Percentiles rank a stretch among this genome's conserved stretches.
Evolutionary conservation across 1,140 invertebrate species (phyloP).

Genomic region (Drosophila serrata): DNA sequence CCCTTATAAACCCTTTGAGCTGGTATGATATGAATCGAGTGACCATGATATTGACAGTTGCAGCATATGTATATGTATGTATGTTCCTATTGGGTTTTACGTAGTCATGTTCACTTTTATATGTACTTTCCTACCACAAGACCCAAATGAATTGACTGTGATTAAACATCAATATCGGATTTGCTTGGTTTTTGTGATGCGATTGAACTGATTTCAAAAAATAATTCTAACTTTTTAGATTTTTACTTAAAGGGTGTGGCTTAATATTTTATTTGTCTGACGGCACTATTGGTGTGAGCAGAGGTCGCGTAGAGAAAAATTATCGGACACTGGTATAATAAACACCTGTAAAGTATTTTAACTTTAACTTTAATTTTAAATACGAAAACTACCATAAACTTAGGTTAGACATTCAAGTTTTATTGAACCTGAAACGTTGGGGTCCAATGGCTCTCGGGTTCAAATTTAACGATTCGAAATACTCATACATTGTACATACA

Average conservation of each 20-base stretch:
- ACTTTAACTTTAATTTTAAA: too few species aligned
- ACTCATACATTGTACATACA: too few species aligned
- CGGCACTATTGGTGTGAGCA: background rate
- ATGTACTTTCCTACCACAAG: background rate
- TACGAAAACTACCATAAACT: too few species aligned
- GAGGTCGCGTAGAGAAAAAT: too few species aligned
- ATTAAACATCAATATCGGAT: too few species aligned
- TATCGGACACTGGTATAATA: too few species aligned
- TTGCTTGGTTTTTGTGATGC: background rate
- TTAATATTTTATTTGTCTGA: background rate
- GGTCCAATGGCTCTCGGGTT: too few species aligned
- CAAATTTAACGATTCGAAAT: too few species aligned
- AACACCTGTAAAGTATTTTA: too few species aligned
- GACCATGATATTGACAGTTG: constrained; percentile 47
- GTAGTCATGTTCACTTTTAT: background rate
- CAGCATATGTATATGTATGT: background rate
- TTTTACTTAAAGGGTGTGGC: background rate
- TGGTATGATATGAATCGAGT: constrained; percentile 65
- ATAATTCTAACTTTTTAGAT: too few species aligned
- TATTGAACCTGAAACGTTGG: too few species aligned
- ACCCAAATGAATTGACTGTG: background rate
- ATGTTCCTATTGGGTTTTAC: background rate
- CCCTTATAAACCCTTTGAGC: constrained; percentile 15
- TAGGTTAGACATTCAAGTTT: too few species aligned
- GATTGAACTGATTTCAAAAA: background rate